A percentile compares a stretch with the other conserved stretches of the same genome.
These are phyloP conservation scores for Hofmannophila pseudospretella DNA, from an alignment of 2,888 invertebrate genomes.

Conservation along the genomic window DNA sequence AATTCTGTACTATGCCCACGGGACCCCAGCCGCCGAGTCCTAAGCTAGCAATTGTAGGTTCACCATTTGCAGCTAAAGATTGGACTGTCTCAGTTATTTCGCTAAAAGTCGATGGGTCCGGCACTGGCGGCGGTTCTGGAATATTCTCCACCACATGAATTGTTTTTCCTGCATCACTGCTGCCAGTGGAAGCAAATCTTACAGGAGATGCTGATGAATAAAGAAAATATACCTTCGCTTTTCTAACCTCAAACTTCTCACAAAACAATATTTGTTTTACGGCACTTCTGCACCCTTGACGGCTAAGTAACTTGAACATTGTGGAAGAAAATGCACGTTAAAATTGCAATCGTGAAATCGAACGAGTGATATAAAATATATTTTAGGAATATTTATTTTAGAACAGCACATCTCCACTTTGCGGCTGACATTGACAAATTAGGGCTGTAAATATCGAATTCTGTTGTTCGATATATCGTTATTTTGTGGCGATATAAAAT, in stretches of 20 bases:
- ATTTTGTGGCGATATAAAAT: too few relatives aligned
- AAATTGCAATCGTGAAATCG: too few relatives aligned
- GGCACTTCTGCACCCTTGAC: conserved; percentile 58
- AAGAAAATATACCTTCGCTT: conserved; percentile 60
- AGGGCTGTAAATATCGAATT: too few relatives aligned
- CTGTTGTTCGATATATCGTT: too few relatives aligned
- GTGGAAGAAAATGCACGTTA: too few relatives aligned
- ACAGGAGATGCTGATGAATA: conserved; percentile 56
- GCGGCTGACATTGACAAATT: neutral
- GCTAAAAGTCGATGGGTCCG: conserved; percentile 44
- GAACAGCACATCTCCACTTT: neutral
- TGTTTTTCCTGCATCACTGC: conserved; percentile 42
- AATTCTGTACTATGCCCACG: conserved; percentile 87
- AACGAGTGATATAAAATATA: too few relatives aligned
- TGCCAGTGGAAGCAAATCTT: conserved; percentile 53
- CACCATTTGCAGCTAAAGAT: conserved; percentile 77
- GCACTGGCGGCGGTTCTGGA: conserved; percentile 68
- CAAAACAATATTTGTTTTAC: conserved; percentile 49
- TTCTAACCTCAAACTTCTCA: conserved; percentile 70
- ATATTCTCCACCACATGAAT: conserved; percentile 46
- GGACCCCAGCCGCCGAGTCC: conserved; percentile 92
- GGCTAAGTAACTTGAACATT: conserved; percentile 66
- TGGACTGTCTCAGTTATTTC: conserved; percentile 56
- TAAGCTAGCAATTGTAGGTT: conserved; percentile 87
- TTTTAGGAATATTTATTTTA: neutral